A percentile compares a stretch with the other conserved stretches of the same genome.
These are phyloP conservation scores for Drosophila pegasa DNA, from an alignment of 2,888 invertebrate genomes.

Conservation along the genomic window DNA sequence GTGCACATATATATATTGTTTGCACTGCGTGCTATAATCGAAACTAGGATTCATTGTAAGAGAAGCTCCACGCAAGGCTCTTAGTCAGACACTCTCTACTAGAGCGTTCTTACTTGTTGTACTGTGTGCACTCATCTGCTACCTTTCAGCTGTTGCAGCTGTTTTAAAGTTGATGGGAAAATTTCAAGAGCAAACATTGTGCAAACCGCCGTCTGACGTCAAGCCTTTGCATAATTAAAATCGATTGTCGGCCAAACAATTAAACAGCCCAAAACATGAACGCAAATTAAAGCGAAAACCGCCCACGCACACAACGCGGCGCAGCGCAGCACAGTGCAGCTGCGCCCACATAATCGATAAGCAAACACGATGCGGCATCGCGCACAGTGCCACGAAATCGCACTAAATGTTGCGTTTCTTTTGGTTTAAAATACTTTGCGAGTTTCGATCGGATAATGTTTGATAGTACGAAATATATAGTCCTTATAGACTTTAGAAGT, in stretches of 20 bases:
- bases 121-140: too few species aligned
- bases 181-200: constrained; percentile 7
- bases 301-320: not conserved
- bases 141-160: too few species aligned
- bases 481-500: too few species aligned
- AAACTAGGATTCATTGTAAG: too few species aligned
- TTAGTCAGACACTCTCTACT: too few species aligned
- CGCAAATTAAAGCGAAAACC: constrained; percentile 2
- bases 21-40: too few species aligned
- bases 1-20: too few species aligned
- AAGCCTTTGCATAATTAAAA: constrained; percentile 47
- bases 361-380: constrained; percentile 23
- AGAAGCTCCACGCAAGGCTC: too few species aligned
- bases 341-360: constrained; percentile 39
- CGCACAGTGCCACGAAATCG: not conserved
- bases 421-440: not conserved
- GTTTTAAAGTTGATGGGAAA: not conserved
- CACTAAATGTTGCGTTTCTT: too few species aligned
- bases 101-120: too few species aligned
- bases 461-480: too few species aligned
- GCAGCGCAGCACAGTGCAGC: not conserved
- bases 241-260: constrained; percentile 24
- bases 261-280: constrained; percentile 24
- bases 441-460: too few species aligned
- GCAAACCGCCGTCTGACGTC: constrained; percentile 27